Base-by-base conservation (phyloP, 1,140 invertebrate species). In the Brachionus calyciflorus region DNA sequence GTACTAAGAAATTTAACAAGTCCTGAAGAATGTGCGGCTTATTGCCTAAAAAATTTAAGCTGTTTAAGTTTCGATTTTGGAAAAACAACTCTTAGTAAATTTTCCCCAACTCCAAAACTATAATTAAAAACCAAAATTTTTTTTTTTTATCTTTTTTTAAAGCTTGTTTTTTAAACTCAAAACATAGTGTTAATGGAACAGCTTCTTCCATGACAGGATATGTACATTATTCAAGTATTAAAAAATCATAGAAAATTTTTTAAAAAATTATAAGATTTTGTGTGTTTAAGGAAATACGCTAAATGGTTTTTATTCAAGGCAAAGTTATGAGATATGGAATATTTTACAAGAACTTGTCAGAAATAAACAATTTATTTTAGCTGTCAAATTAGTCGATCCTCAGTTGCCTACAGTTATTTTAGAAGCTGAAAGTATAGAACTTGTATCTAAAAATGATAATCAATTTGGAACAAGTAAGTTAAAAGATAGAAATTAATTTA, bases 51-150 rank as follows among this genome's bases (percentile, higher is more conserved):
- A 51, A 49, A 73, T 41, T 5, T 41, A 26, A 73, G 41, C 33
- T 73, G 69, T 51, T 51, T 73, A 24, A 73, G 69, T 37, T 73
- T 73, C 40, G 69, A 73, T 21, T 73, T 51, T 26, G 69, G 69
- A 3, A 0, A 17, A 14, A 51, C 19, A 7, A 40, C 69, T 21
- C 19, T 40, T 1, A 40, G 69, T 51, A 40, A 19, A 24, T 19
- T 21, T 40, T 65, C 33, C 2, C n/a, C n/a, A n/a, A n/a, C n/a
- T n/a, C n/a, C 1, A 37, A 19, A 12, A 55, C 7, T 55, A 12
- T 65, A 40, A 40, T 48, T n/a, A 19, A 7, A 46, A 28, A 26
- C 2, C 7, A 46, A 14, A 44, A 7, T 49, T 44, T n/a, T 44
- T 69, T 14, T 4, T 48, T 46, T 68, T n/a, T 10, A 21, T 44